phyloP scores from a whole-genome alignment of 2,888 invertebrate genomes.

The Eupelmus urozonus region DNA sequence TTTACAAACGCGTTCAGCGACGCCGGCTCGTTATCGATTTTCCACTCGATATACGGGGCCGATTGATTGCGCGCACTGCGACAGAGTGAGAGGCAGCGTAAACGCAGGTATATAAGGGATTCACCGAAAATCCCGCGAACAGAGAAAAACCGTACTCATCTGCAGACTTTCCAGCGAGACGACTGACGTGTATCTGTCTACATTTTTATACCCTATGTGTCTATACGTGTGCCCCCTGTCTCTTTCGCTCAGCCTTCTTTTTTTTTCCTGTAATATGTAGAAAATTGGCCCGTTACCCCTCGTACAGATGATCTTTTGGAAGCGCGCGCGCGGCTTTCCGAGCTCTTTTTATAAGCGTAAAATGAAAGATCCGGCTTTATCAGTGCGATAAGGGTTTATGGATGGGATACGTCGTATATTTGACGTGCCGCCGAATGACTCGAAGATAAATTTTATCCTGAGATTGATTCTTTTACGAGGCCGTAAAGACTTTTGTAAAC shows the following conservation, averaged over 20 bases:
- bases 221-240: neutral
- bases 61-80: slow-evolving; percentile 56
- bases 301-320: neutral
- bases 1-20: slow-evolving; percentile 7
- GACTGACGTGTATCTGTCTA: slow-evolving; percentile 3
- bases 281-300: slow-evolving; percentile 7
- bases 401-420: neutral
- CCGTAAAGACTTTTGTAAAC: slow-evolving; percentile 2
- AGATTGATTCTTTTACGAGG: slow-evolving; percentile 25
- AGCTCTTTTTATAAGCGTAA: neutral
- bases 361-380: slow-evolving; percentile 11
- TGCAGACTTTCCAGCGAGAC: slow-evolving; percentile 1
- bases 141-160: neutral
- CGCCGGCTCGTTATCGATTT: slow-evolving; percentile 51
- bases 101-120: no score
- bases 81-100: neutral
- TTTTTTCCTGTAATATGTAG: slow-evolving; percentile 1
- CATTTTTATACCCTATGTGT: neutral
- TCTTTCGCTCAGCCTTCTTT: neutral
- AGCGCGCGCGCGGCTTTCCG: neutral
- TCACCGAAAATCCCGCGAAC: neutral
- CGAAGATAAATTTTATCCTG: neutral
- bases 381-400: slow-evolving; percentile 15
- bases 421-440: neutral
- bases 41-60: slow-evolving; percentile 43